Evolutionary conservation across 1,140 invertebrate genomes (phyloP), one percentile per base, ranked within the genome.

Genomic region (Holcopasites calliopsidis): DNA sequence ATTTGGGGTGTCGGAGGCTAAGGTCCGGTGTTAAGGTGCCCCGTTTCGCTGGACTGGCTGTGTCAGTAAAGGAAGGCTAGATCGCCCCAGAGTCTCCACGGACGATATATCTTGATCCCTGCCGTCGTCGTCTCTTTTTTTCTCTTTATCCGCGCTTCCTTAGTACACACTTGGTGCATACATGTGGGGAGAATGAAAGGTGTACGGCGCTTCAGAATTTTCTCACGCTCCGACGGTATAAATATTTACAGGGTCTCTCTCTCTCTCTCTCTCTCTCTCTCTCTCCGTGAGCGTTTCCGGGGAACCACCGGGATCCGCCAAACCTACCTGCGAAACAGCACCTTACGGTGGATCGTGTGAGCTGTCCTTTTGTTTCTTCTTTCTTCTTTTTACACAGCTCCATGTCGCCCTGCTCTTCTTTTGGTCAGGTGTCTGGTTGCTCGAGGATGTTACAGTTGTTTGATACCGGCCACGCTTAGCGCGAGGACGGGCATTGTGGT

Each of bases 191-290:
- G 44, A n/a, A 47, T n/a, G 58, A 54, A 54, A 64, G 58, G 64
- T 16, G 18, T 21, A 49, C 38, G 28, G 40, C 31, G 61, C 70
- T 84, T 84, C 58, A 83, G 61, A 84, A 77, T 81, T 84, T 84
- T 84, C 83, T 84, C 83, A 84, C 83, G 82, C 74, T 84, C 82
- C 69, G 78, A 5, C 44, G 78, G 74, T 84, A 84, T 84, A 84
- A 84, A 84, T 84, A 84, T 84, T 84, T 84, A 84, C 82, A 80
- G 77, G 77, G n/a, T n/a, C n/a, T n/a, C n/a, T n/a, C n/a, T n/a
- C n/a, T n/a, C n/a, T n/a, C n/a, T n/a, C n/a, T n/a, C n/a, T n/a
- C n/a, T n/a, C n/a, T n/a, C n/a, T n/a, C n/a, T n/a, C n/a, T n/a
- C 55, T 70, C 69, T 64, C 66, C 64, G 79, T 40, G 61, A 77